Base-by-base conservation (phyloP, 2,113 vertebrate species). In the Ornithorhynchus anatinus region DNA sequence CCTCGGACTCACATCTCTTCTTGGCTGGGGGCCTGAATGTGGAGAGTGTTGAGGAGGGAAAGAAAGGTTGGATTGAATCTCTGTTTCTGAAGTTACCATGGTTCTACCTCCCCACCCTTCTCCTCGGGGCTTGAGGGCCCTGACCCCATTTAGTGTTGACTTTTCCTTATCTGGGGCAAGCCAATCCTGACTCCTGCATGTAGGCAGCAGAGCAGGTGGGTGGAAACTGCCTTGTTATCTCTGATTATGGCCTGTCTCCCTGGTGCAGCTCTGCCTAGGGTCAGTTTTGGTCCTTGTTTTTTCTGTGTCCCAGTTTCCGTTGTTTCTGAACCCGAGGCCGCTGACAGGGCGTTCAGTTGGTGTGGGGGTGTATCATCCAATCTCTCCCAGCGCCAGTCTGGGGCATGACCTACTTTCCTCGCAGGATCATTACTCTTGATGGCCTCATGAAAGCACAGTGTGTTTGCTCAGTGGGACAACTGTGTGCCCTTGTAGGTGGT, bases 61-160 rank as follows among this genome's bases (percentile, higher is more conserved):
- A 17, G 15, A 29, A 9, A 31, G 27, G 27, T 12, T 29, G 7
- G 8, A 50, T 50, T 50, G 25, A 17, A 50, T 27, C 15, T 29
- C 15, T 17, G 8, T 7, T 29, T 50, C 47, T 50, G 25, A 17
- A 50, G 14, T 29, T n/a, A n/a, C n/a, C n/a, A n/a, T n/a, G n/a
- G n/a, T n/a, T n/a, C n/a, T n/a, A n/a, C n/a, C n/a, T n/a, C n/a
- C n/a, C n/a, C n/a, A n/a, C n/a, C n/a, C n/a, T n/a, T n/a, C n/a
- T n/a, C n/a, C n/a, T n/a, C n/a, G n/a, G n/a, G n/a, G n/a, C n/a
- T n/a, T n/a, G n/a, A 35, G 22, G 37, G 40, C 47, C 66, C 31
- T 50, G 65, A 50, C 36, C 47, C 53, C 48, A 58, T 33, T 77
- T 77, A 40, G 51, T 61, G 33, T 77, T 62, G n/a, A 19, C 66